Evolutionary conservation across 2,797 vertebrate species (phyloP).

Genomic region (Mus minutoides): DNA sequence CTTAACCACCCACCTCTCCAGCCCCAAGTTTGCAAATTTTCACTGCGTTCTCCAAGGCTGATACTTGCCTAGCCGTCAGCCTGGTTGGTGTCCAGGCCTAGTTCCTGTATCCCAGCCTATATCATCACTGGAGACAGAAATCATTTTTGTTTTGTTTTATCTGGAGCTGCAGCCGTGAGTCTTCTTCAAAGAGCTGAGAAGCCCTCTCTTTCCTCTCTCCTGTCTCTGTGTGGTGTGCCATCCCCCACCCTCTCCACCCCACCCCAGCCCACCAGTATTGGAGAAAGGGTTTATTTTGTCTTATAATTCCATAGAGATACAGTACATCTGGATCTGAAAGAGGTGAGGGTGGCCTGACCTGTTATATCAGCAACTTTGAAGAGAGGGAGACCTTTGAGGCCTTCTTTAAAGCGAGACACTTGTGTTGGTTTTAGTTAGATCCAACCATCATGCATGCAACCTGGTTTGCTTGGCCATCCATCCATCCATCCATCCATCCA

Average conservation of each 20-base stretch:
- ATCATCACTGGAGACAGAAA: background rate
- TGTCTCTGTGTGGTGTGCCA: background rate
- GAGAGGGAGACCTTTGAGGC: background rate
- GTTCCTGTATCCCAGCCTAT: background rate
- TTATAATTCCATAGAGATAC: background rate
- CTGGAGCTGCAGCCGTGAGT: background rate
- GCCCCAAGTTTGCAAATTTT: background rate
- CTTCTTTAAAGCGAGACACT: background rate
- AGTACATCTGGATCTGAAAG: background rate
- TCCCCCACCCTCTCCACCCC: background rate
- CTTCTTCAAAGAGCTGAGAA: constrained; percentile 20
- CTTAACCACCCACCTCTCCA: background rate
- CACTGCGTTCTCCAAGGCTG: background rate
- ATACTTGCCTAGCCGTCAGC: background rate
- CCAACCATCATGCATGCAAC: background rate
- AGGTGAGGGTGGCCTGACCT: background rate
- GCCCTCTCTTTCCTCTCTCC: background rate
- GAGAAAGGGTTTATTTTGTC: background rate
- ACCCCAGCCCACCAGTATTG: background rate
- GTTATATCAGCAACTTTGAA: background rate
- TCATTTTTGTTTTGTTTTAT: background rate
- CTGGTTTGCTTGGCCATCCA: background rate
- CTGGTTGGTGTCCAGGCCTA: background rate
- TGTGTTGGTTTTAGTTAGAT: background rate
- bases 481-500: background rate